These are phyloP conservation scores for Daboia siamensis DNA, from an alignment of 2,113 vertebrate species.

Conservation along the genomic window DNA sequence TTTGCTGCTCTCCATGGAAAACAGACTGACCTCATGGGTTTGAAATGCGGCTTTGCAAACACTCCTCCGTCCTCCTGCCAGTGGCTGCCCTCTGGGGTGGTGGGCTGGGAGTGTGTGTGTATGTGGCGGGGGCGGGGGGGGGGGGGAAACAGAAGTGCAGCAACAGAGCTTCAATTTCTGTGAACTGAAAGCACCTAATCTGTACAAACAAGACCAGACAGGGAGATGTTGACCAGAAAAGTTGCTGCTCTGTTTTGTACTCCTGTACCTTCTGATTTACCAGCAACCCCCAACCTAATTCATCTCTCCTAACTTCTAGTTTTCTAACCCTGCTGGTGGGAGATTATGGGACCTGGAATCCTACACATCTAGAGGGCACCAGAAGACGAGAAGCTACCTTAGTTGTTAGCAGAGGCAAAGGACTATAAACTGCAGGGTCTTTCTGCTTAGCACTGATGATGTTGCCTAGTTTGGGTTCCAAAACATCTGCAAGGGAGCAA, in stretches of 20 bases:
- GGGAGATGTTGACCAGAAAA: constrained; percentile 62
- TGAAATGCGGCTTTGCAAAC: constrained; percentile 40
- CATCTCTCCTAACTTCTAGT: not conserved
- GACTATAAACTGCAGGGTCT: not conserved
- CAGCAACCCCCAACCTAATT: not conserved
- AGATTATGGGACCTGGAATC: not conserved
- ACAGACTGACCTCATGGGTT: constrained; percentile 17
- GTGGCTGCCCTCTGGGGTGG: constrained; percentile 26
- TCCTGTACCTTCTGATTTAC: constrained; percentile 53
- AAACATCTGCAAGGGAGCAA: not conserved
- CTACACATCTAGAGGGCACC: not conserved
- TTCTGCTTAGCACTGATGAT: not conserved
- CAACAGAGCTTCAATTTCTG: constrained; percentile 56
- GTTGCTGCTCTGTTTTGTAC: constrained; percentile 20
- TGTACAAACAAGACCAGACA: constrained; percentile 68
- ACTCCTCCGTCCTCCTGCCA: constrained; percentile 6
- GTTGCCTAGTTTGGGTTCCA: not conserved
- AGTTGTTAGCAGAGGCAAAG: not conserved
- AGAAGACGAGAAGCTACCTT: not conserved
- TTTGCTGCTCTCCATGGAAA: constrained; percentile 18
- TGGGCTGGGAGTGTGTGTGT: not conserved
- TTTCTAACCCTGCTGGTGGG: not conserved
- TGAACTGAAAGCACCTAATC: constrained; percentile 61
- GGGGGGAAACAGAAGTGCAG: constrained; percentile 10
- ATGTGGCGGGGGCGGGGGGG: not conserved